Percentiles rank a stretch among this genome's conserved stretches.
These are phyloP conservation scores for Schizotus pectinicornis DNA, from an alignment of 2,888 invertebrate genomes.

Conservation along the genomic window DNA sequence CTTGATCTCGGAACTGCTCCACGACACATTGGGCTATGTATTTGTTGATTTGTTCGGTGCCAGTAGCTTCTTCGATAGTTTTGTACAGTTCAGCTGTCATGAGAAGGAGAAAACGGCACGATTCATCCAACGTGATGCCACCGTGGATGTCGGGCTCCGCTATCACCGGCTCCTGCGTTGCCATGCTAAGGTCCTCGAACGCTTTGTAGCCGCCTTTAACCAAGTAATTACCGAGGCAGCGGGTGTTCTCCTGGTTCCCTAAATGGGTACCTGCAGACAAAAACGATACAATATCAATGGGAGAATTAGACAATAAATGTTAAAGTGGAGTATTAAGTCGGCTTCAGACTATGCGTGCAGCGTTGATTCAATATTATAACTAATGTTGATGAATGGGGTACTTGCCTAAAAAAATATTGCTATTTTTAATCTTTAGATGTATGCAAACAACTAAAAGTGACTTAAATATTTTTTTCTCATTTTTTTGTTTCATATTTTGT, in stretches of 20 bases:
- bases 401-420: too few relatives aligned
- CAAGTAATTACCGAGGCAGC: slow-evolving; percentile 87
- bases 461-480: too few relatives aligned
- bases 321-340: too few relatives aligned
- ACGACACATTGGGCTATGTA: slow-evolving; percentile 80
- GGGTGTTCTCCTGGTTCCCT: slow-evolving; percentile 81
- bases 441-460: too few relatives aligned
- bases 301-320: too few relatives aligned
- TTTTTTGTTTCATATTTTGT: too few relatives aligned
- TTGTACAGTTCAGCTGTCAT: slow-evolving; percentile 88
- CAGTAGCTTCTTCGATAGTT: slow-evolving; percentile 79
- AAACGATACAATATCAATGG: too few relatives aligned
- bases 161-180: slow-evolving; percentile 79
- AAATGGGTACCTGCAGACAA: slow-evolving; percentile 66
- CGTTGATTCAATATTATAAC: too few relatives aligned
- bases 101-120: slow-evolving; percentile 81
- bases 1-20: slow-evolving; percentile 78
- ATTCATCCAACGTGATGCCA: slow-evolving; percentile 78
- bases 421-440: too few relatives aligned
- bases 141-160: slow-evolving; percentile 85
- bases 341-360: too few relatives aligned
- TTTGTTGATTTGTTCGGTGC: slow-evolving; percentile 80
- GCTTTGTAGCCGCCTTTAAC: slow-evolving; percentile 88
- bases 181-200: slow-evolving; percentile 74
- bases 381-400: too few relatives aligned